Evolutionary conservation across 2,888 invertebrate genomes (phyloP).

Genomic region (Drosophila mayaguana): DNA sequence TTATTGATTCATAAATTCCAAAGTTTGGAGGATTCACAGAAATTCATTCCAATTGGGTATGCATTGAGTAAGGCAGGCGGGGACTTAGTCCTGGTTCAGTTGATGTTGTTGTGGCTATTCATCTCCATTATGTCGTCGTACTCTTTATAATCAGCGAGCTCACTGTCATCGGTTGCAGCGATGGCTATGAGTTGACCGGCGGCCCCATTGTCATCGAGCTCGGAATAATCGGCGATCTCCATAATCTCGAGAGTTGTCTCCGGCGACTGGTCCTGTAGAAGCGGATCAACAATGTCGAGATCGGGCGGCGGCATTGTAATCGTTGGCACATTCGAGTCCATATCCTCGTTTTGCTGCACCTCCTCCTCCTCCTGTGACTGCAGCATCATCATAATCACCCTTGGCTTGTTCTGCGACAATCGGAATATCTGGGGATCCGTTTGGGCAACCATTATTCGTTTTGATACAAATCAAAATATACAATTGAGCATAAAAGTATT

Average conservation of each 20-base stretch:
- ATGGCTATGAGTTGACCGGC: not conserved
- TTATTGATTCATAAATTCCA: not conserved
- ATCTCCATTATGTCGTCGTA: not conserved
- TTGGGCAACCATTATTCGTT: not conserved
- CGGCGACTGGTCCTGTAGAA: not conserved
- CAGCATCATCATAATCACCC: conserved; percentile 3
- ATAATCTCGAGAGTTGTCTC: not conserved
- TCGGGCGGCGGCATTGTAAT: conserved; percentile 11
- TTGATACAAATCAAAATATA: not conserved
- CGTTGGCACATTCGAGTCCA: conserved; percentile 4
- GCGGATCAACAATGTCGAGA: conserved; percentile 1
- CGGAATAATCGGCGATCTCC: not conserved
- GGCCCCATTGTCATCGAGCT: not conserved
- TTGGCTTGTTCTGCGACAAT: not conserved
- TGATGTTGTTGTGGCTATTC: not conserved
- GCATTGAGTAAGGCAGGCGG: not conserved
- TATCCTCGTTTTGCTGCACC: not conserved
- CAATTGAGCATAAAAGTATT: not conserved
- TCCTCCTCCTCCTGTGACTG: conserved; percentile 6
- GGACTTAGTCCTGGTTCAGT: not conserved
- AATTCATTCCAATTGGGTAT: not conserved
- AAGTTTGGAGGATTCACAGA: not conserved
- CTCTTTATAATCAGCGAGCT: not conserved
- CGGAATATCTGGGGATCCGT: conserved; percentile 1
- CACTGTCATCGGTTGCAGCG: not conserved